Evolutionary conservation across 2,113 vertebrate species (phyloP).

Genomic region (Neodontobutis hainanensis): DNA sequence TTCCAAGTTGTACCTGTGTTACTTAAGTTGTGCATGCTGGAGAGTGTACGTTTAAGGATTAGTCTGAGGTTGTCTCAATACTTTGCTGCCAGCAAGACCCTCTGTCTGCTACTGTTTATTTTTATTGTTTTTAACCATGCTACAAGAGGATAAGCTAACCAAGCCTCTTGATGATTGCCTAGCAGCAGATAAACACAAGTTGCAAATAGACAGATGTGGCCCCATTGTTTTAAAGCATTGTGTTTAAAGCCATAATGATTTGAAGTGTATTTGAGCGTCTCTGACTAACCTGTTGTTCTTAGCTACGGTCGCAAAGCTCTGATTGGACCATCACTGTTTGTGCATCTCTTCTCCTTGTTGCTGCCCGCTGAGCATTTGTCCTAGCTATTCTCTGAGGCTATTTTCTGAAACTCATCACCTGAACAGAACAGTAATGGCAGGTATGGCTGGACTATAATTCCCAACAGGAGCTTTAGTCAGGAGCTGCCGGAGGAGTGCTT

Average conservation of each 20-base stretch:
- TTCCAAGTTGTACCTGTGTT: too few relatives aligned
- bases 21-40: not conserved
- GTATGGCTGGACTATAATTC: slow-evolving; percentile 20
- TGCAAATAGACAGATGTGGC: not conserved
- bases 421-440: slow-evolving; percentile 1
- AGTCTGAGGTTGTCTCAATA: not conserved
- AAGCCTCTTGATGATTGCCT: not conserved
- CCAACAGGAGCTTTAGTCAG: slow-evolving; percentile 5
- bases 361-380: slow-evolving; percentile 5
- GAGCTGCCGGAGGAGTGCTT: not conserved
- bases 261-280: not conserved
- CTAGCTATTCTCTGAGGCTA: slow-evolving; percentile 1
- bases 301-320: not conserved
- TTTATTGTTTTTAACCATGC: not conserved
- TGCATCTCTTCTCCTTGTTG: not conserved
- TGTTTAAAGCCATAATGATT: not conserved
- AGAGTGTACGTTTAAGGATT: not conserved
- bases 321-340: not conserved
- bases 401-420: slow-evolving; percentile 18
- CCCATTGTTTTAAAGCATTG: not conserved
- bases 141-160: not conserved
- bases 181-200: not conserved
- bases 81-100: not conserved
- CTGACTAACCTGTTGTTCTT: not conserved
- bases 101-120: not conserved